Percentiles rank a stretch among this genome's conserved stretches.
Conservation (phyloP, 1,140 invertebrate genomes). For the Sinonovacula constricta region DNA sequence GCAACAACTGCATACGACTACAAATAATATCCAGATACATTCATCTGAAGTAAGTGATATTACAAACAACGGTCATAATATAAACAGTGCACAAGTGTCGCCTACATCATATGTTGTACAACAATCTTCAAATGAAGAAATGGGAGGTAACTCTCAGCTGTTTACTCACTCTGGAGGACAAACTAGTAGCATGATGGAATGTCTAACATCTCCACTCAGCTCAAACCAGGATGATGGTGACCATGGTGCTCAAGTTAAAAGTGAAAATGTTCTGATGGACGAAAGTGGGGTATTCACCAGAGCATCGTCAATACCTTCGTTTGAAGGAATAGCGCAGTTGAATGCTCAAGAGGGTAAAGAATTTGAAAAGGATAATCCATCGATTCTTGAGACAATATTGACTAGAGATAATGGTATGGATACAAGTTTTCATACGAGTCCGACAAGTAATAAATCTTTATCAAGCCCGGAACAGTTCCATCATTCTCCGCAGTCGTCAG, state of each 20-base stretch:
- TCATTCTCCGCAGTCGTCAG: constrained; percentile 52
- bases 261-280: not conserved
- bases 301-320: constrained; percentile 4
- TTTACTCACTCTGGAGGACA: too few species aligned
- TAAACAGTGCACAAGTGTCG: not conserved
- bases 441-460: constrained; percentile 9
- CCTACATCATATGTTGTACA: constrained; percentile 16
- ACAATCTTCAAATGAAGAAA: not conserved
- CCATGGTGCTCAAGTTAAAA: not conserved
- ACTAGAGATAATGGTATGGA: constrained; percentile 42
- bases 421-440: constrained; percentile 23
- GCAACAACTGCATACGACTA: constrained; percentile 3
- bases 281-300: not conserved
- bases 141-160: constrained; percentile 1
- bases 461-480: constrained; percentile 53
- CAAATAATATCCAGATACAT: constrained; percentile 15
- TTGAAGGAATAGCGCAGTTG: not conserved
- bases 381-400: constrained; percentile 56
- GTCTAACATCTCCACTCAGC: constrained; percentile 22
- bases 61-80: not conserved
- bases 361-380: constrained; percentile 19
- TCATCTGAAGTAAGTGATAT: not conserved
- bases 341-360: not conserved
- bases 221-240: constrained; percentile 11
- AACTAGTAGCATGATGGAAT: constrained; percentile 36